A percentile compares a stretch with the other conserved stretches of the same genome.
phyloP scores from a whole-genome alignment of 1,140 invertebrate species.

The Phortica variegata region DNA sequence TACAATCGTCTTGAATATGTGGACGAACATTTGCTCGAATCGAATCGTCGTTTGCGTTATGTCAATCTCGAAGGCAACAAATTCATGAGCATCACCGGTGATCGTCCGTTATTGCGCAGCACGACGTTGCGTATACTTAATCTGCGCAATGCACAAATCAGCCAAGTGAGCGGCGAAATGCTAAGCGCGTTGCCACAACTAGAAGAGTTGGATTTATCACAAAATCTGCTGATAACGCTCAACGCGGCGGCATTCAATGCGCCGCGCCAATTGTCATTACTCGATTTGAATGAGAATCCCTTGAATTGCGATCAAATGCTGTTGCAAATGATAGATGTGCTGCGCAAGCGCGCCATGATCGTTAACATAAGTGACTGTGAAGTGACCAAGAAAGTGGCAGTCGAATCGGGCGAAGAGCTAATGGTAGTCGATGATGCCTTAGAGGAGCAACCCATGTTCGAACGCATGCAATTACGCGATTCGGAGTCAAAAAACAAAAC shows the following conservation, averaged over 20 bases:
- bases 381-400: not conserved
- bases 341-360: conserved; percentile 29
- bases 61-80: conserved; percentile 51
- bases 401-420: conserved; percentile 11
- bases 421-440: not conserved
- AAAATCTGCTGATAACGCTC: conserved; percentile 44
- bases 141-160: conserved; percentile 44
- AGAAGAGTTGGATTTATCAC: conserved; percentile 35
- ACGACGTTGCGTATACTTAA: conserved; percentile 33
- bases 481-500: not conserved
- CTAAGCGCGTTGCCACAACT: conserved; percentile 37
- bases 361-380: conserved; percentile 34
- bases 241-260: conserved; percentile 28
- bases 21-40: conserved; percentile 43
- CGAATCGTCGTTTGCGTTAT: conserved; percentile 26
- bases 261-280: conserved; percentile 22
- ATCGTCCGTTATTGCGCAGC: conserved; percentile 30
- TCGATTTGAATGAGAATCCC: conserved; percentile 44
- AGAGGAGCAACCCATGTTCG: conserved; percentile 9
- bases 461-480: conserved; percentile 27
- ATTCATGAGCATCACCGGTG: conserved; percentile 26
- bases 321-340: conserved; percentile 22
- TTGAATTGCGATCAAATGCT: conserved; percentile 41
- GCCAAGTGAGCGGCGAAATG: conserved; percentile 23
- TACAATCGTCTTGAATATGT: conserved; percentile 49